Evolutionary conservation across 2,888 invertebrate species (phyloP), one percentile per base, ranked within the genome.

Genomic region (Salpingus planirostris): DNA sequence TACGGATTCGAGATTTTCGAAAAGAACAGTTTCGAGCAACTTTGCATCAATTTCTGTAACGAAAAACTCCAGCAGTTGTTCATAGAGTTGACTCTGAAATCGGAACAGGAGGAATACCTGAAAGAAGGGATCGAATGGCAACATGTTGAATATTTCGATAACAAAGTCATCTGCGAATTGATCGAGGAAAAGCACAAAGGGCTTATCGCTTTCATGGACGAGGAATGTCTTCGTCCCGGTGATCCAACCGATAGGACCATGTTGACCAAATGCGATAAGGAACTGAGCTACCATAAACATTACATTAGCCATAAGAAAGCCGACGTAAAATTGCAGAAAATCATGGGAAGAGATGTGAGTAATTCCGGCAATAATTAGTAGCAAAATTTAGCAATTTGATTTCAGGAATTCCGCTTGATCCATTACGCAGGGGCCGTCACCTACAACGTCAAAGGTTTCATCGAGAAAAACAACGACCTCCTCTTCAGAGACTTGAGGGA

Each of bases 41-140:
- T 93, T 61, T 92, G 92, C 68, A 93, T 93, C 42, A 93, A 93
- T 67, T 92, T 86, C 68, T 93, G 92, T 63, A 93, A 93, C 60
- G 92, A 93, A 67, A 93, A 93, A 63, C 71, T 93, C 38, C 92
- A 93, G 60, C 92, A 93, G 64, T 67, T 93, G 38, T 93, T 93
- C 65, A 92, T 93, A 56, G 84, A 91, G 62, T 66, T 92, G 54
- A 92, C 92, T 0, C 65, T 93, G 22, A 87, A 86, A 57, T 87
- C 87, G 8, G 92, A 93, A 60, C 92, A 93, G 62, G 90, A 92
- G 54, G 92, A 93, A 60, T 93, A 93, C 57, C 68, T 81, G 21
- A 77, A 79, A 29, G 93, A 93, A 64, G 91, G 91, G 36, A 93
- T 92, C 55, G 81, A 83, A 57, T 93, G 92, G 92, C 82, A 84